phyloP scores from a whole-genome alignment of 2,113 vertebrate genomes.

The Syrmaticus mikado region DNA sequence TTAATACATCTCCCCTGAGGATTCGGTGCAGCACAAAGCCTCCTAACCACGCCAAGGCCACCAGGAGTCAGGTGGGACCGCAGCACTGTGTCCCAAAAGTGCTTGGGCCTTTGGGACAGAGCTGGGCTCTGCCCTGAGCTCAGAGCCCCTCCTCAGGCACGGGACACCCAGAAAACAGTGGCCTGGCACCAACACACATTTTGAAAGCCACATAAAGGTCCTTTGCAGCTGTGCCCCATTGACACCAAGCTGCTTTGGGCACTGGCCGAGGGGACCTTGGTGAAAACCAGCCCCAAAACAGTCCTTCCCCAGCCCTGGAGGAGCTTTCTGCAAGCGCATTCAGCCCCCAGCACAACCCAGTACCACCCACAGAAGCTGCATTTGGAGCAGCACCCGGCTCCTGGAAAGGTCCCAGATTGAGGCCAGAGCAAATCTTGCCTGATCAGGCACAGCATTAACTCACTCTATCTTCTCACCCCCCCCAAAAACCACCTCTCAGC shows the following conservation, averaged over 20 bases:
- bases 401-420: not conserved
- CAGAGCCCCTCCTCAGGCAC: not conserved
- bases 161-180: not conserved
- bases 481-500: not conserved
- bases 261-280: not conserved
- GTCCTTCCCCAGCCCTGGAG: not conserved
- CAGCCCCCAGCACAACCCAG: not conserved
- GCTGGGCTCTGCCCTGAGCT: not conserved
- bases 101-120: not conserved
- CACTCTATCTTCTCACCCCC: not conserved
- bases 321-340: not conserved
- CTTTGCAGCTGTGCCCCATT: not conserved
- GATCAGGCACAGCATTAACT: fast-evolving
- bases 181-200: not conserved
- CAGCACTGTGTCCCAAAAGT: not conserved
- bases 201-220: too few relatives aligned
- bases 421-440: not conserved
- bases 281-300: not conserved
- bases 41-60: not conserved
- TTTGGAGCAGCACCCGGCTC: not conserved
- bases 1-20: not conserved
- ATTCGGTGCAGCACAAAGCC: not conserved
- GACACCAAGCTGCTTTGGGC: not conserved
- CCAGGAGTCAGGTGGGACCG: not conserved
- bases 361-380: not conserved